phyloP scores from a whole-genome alignment of 2,113 vertebrate species.

The Scomber scombrus region DNA sequence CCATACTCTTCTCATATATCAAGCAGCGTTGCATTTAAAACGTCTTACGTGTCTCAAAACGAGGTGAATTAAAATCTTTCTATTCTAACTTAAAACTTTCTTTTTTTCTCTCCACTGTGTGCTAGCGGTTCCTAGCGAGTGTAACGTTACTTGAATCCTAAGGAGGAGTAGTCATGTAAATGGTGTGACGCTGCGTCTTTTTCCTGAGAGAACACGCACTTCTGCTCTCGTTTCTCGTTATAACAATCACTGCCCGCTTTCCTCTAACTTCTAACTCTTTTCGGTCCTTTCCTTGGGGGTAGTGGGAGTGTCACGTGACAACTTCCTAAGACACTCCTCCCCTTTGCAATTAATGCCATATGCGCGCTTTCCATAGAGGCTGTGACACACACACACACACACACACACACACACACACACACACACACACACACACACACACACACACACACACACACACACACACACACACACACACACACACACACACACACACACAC shows the following conservation, averaged over 20 bases:
- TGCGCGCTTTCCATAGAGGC: neutral
- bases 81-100: neutral
- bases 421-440: constrained; percentile 8
- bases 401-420: neutral
- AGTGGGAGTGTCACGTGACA: constrained; percentile 13
- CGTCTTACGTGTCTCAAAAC: constrained; percentile 12
- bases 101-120: neutral
- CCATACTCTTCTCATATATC: constrained; percentile 96
- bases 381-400: constrained; percentile 8
- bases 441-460: neutral
- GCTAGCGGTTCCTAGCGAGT: neutral
- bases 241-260: neutral
- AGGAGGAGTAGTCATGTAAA: constrained; percentile 13
- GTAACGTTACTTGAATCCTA: neutral
- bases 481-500: neutral
- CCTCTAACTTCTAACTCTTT: constrained; percentile 37
- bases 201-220: neutral
- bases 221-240: neutral
- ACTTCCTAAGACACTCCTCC: constrained; percentile 54
- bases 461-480: constrained; percentile 10
- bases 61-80: neutral
- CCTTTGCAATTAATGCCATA: constrained; percentile 61
- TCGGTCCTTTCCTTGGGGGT: neutral
- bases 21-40: constrained; percentile 92
- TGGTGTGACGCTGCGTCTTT: neutral